A percentile compares a stretch with the other conserved stretches of the same genome.
phyloP scores from a whole-genome alignment of 2,113 vertebrate species.

The Aramus guarauna region DNA sequence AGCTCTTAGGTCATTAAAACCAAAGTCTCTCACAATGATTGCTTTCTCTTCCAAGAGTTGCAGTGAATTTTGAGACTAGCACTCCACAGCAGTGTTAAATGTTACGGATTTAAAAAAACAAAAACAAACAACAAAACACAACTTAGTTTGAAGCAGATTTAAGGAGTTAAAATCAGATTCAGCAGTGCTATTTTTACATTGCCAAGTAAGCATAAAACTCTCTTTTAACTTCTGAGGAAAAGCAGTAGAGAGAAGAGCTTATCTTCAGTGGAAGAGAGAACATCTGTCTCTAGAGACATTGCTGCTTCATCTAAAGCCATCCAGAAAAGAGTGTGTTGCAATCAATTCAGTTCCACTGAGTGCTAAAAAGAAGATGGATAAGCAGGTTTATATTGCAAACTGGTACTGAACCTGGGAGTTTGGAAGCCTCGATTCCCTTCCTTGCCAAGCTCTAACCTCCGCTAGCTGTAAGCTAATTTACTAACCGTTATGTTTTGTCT shows the following conservation, averaged over 20 bases:
- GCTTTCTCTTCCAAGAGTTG: neutral
- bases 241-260: neutral
- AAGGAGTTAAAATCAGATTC: constrained; percentile 8
- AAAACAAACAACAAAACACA: too few species aligned
- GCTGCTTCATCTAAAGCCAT: neutral
- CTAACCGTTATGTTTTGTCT: neutral
- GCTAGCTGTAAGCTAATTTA: neutral
- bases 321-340: neutral
- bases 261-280: neutral
- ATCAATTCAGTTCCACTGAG: neutral
- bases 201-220: constrained; percentile 17
- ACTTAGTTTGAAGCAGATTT: neutral
- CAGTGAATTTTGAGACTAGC: neutral
- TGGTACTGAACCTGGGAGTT: neutral
- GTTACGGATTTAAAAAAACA: neutral
- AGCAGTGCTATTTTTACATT: constrained; percentile 25
- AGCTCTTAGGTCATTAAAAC: neutral
- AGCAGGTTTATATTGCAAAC: neutral
- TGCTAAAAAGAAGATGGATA: neutral
- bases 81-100: neutral
- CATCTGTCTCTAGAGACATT: neutral
- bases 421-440: neutral
- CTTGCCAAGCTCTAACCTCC: neutral
- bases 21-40: neutral
- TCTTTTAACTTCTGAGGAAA: neutral